These are phyloP conservation scores for Labeo calbasu DNA, from an alignment of 2,797 vertebrate genomes.

Conservation along the genomic window DNA sequence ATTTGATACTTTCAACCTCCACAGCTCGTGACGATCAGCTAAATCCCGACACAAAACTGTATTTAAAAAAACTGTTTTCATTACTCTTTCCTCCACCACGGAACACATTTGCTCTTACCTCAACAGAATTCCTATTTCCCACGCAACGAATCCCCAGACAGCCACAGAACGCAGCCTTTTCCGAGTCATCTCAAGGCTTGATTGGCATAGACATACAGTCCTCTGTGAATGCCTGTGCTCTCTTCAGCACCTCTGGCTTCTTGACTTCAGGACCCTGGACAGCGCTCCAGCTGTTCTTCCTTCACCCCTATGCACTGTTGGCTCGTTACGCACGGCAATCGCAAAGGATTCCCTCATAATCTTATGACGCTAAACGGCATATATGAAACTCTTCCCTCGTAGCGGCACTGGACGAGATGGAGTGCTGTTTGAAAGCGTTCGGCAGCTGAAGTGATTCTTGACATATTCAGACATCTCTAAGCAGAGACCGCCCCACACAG, in stretches of 20 bases:
- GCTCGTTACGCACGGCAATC: constrained; percentile 41
- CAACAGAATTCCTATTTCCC: constrained; percentile 64
- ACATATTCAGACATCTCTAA: constrained; percentile 52
- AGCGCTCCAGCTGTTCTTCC: constrained; percentile 58
- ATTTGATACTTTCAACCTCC: neutral
- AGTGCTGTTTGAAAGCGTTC: constrained; percentile 32
- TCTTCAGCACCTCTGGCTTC: constrained; percentile 50
- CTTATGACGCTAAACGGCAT: constrained; percentile 21
- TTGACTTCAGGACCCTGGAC: constrained; percentile 67
- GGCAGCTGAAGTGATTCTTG: constrained; percentile 47
- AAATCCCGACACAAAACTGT: neutral
- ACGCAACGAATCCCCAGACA: constrained; percentile 64
- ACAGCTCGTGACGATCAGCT: neutral
- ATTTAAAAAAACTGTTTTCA: neutral
- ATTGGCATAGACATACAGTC: constrained; percentile 51
- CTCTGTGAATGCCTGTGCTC: constrained; percentile 45
- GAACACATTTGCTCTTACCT: constrained; percentile 58
- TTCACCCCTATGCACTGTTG: constrained; percentile 46
- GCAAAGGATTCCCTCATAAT: constrained; percentile 53
- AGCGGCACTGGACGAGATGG: neutral
- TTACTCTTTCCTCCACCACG: no score
- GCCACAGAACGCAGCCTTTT: constrained; percentile 59
- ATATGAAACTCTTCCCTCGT: constrained; percentile 19
- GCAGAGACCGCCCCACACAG: constrained; percentile 52
- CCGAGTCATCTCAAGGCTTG: constrained; percentile 61